phyloP scores from a whole-genome alignment of 2,113 vertebrate genomes.

The Pygoscelis adeliae region DNA sequence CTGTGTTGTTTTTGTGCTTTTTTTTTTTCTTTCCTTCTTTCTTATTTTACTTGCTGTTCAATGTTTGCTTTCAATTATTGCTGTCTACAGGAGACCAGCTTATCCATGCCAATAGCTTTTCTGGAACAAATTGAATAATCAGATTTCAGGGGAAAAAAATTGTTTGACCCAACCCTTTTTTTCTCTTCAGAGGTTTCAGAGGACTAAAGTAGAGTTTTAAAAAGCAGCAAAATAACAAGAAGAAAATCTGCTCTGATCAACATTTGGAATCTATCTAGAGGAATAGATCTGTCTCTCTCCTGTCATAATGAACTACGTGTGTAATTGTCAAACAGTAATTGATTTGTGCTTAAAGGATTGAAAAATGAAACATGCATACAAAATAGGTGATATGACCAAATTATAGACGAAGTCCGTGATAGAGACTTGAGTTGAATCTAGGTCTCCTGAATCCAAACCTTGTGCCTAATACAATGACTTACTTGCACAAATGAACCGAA shows the following conservation, averaged over 20 bases:
- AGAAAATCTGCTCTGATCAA: background rate
- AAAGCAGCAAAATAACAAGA: background rate
- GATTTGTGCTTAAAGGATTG: background rate
- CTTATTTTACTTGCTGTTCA: background rate
- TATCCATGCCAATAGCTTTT: background rate
- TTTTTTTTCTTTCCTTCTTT: background rate
- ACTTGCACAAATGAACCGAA: background rate
- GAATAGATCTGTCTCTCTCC: background rate
- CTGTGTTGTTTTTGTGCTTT: background rate
- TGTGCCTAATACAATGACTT: background rate
- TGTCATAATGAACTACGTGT: background rate
- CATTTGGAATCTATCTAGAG: background rate
- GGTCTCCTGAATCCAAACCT: background rate
- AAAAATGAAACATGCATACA: background rate
- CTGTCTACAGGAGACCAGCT: background rate
- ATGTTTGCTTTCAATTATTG: conserved; percentile 1
- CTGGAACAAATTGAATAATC: background rate
- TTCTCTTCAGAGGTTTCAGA: background rate
- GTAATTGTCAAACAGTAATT: background rate
- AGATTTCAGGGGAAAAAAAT: background rate
- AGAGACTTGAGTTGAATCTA: background rate
- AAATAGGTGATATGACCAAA: background rate
- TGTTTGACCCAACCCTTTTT: background rate
- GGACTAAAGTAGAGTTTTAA: background rate
- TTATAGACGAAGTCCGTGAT: background rate